Evolutionary conservation across 1,140 invertebrate genomes (phyloP).

Genomic region (Cydia fagiglandana): DNA sequence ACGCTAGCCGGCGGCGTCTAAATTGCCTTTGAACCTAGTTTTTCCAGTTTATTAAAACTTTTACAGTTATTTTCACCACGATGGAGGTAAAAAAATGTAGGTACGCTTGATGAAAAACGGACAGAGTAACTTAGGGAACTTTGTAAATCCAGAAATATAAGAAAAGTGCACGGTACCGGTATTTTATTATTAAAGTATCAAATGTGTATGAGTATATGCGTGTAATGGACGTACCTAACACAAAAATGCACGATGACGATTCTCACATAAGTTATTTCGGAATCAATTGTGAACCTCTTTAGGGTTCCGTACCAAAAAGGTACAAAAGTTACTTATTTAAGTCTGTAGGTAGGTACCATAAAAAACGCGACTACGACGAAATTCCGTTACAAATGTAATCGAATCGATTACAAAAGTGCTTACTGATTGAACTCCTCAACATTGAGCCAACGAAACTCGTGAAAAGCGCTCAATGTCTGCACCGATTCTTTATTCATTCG

Average conservation of each 20-base stretch:
- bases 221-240: no score
- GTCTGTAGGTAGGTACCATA: neutral
- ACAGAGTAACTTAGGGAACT: neutral
- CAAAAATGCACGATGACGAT: no score
- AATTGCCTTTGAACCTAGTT: neutral
- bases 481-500: conserved; percentile 61
- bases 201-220: neutral
- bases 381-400: conserved; percentile 6
- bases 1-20: neutral
- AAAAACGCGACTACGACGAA: neutral
- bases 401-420: conserved; percentile 26
- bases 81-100: neutral
- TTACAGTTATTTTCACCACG: neutral
- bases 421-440: conserved; percentile 28
- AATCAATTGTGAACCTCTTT: neutral
- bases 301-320: no score
- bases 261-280: neutral
- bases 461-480: conserved; percentile 41
- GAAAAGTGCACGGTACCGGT: neutral
- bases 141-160: neutral
- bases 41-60: neutral
- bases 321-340: no score
- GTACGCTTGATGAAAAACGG: neutral
- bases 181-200: neutral
- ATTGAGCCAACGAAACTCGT: conserved; percentile 42